A percentile compares a stretch with the other conserved stretches of the same genome.
Evolutionary conservation across 1,140 invertebrate species (phyloP).

Genomic region (Neodiprion lecontei): DNA sequence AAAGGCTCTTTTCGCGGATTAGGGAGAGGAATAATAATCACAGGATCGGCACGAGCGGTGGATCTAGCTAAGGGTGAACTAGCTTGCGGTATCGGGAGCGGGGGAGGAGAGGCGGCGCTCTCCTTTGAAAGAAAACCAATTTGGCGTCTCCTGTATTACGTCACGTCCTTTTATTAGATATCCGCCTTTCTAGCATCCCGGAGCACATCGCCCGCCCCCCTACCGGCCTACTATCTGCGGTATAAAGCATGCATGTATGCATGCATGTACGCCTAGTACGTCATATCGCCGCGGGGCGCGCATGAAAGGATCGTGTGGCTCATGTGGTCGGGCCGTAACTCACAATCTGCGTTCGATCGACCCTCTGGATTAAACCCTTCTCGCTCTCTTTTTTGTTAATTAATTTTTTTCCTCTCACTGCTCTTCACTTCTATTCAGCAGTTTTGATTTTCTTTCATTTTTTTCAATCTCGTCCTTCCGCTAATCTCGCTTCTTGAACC

Average conservation of each 20-base stretch:
- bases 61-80: too few species aligned
- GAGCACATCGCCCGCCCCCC: neutral
- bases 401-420: neutral
- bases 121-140: neutral
- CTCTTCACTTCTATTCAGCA: neutral
- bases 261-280: neutral
- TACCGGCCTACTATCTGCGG: too few species aligned
- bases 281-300: neutral
- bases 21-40: neutral
- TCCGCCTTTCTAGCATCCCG: neutral
- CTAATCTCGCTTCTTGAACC: too few species aligned
- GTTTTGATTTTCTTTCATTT: neutral
- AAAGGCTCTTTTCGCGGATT: neutral
- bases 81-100: neutral
- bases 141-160: conserved; percentile 4
- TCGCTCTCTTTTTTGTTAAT: neutral
- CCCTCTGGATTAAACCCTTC: neutral
- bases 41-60: neutral
- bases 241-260: too few species aligned
- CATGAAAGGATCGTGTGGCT: neutral
- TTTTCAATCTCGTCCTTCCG: neutral
- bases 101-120: neutral
- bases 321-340: neutral
- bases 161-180: conserved; percentile 2
- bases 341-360: neutral